Conservation (phyloP, 2,888 invertebrate species). For the Sminthurinus aureus region DNA sequence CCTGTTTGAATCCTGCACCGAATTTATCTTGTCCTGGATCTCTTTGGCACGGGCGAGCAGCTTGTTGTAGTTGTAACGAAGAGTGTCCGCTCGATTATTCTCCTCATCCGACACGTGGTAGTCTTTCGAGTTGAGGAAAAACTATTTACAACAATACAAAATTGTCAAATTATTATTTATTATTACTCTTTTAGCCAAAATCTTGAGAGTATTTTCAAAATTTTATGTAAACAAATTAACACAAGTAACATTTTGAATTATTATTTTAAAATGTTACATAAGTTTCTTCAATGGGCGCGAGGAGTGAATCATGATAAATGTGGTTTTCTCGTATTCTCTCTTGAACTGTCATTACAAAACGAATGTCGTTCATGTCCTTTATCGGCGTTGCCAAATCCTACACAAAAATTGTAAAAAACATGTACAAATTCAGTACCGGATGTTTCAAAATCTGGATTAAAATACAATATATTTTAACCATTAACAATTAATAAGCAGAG, state of each 20-base stretch:
- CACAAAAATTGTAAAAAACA: not conserved
- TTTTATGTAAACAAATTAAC: too few relatives aligned
- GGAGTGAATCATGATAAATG: slow-evolving; percentile 80
- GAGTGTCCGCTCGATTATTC: slow-evolving; percentile 77
- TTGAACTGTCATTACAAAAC: slow-evolving; percentile 81
- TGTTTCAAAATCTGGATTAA: too few relatives aligned
- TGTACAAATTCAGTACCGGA: not conserved
- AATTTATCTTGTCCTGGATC: slow-evolving; percentile 75
- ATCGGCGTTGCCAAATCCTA: slow-evolving; percentile 72
- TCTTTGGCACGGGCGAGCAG: slow-evolving; percentile 75
- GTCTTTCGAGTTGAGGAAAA: slow-evolving; percentile 64
- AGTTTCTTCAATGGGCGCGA: slow-evolving; percentile 80
- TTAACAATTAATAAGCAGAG: too few relatives aligned
- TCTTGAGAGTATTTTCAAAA: too few relatives aligned
- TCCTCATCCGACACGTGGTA: slow-evolving; percentile 76
- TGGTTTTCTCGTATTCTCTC: slow-evolving; percentile 78
- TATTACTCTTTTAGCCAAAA: too few relatives aligned
- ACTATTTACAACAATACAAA: too few relatives aligned
- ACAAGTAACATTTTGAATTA: too few relatives aligned
- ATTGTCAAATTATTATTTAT: too few relatives aligned
- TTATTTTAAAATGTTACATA: slow-evolving; percentile 64
- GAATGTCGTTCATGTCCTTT: slow-evolving; percentile 72
- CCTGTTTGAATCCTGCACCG: slow-evolving; percentile 79
- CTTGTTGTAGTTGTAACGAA: slow-evolving; percentile 79
- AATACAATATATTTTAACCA: too few relatives aligned